Evolutionary conservation across 2,888 invertebrate species (phyloP), one percentile per base, ranked within the genome.

Genomic region (Ornithoptera alexandrae): DNA sequence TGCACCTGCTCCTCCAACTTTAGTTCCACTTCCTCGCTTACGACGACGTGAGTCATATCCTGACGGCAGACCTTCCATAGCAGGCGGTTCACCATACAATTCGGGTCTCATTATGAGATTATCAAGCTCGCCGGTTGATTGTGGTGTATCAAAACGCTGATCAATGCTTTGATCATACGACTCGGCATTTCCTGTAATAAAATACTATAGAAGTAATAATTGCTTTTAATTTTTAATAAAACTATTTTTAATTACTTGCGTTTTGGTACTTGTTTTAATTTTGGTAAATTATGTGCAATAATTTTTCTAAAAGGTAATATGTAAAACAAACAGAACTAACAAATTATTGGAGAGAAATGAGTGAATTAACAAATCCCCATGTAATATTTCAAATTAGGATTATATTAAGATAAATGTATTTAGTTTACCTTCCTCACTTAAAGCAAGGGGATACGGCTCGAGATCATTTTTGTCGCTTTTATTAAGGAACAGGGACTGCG

Each of bases 31-130:
- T 68, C 92, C 91, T 17, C 92, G 86, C 75, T 92, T 91, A 77
- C 90, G 89, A 46, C 92, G 86, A 15, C 89, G 85, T 22, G 86
- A 81, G 66, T 92, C 90, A 73, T 90, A 90, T 20, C 84, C 84
- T 42, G 86, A 75, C 6, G 90, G 80, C 50, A 92, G 73, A 39
- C 85, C 81, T 72, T 90, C 90, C 86, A 94, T 89, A 10, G 93
- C 90, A 36, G 93, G 93, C 15, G 94, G 94, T 76, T 94, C 94
- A 2, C 94, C 94, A 73, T 94, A 94, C 72, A 94, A 76, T 78
- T 94, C 94, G 15, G 94, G 93, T 76, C 94, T 93, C 89, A 94
- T 90, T 70, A 95, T 93, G 61, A 94, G 93, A 77, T 94, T 94
- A 78, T 94, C 94, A 53, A 94, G 82, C 73, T 90, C 91, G 10